Percentiles rank a stretch among this genome's conserved stretches.
Evolutionary conservation across 2,888 invertebrate species (phyloP).

Genomic region (Trachelus stipa): DNA sequence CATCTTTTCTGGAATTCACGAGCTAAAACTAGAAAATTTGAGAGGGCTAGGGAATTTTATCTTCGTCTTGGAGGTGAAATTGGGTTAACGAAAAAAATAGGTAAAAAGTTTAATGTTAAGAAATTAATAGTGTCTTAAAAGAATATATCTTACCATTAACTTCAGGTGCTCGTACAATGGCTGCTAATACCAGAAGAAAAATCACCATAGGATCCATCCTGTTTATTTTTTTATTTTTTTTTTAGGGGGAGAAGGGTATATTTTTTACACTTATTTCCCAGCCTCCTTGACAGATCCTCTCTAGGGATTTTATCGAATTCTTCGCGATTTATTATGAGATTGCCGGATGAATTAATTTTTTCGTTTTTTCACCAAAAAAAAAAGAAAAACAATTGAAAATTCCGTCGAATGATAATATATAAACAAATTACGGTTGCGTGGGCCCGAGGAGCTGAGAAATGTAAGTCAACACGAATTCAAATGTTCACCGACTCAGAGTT

Average conservation of each 20-base stretch:
- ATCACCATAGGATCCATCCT: not conserved
- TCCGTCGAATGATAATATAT: not conserved
- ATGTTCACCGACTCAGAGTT: not conserved
- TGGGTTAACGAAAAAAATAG: not conserved
- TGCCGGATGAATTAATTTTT: too few species aligned
- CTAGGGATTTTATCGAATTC: not conserved
- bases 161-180: not conserved
- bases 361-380: not conserved
- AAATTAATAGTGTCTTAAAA: not conserved
- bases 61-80: not conserved
- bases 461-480: not conserved
- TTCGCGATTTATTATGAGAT: not conserved
- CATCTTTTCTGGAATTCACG: not conserved
- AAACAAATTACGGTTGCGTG: not conserved
- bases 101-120: not conserved
- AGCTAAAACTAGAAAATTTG: not conserved
- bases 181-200: not conserved
- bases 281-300: not conserved
- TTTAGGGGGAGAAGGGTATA: not conserved
- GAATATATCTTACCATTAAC: not conserved
- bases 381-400: not conserved
- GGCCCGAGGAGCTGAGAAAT: not conserved
- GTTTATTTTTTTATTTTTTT: not conserved
- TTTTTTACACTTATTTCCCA: not conserved
- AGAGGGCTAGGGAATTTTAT: not conserved